Evolutionary conservation across 2,888 invertebrate species (phyloP), one percentile per base, ranked within the genome.

Genomic region (Drosophila neoperkinsi): DNA sequence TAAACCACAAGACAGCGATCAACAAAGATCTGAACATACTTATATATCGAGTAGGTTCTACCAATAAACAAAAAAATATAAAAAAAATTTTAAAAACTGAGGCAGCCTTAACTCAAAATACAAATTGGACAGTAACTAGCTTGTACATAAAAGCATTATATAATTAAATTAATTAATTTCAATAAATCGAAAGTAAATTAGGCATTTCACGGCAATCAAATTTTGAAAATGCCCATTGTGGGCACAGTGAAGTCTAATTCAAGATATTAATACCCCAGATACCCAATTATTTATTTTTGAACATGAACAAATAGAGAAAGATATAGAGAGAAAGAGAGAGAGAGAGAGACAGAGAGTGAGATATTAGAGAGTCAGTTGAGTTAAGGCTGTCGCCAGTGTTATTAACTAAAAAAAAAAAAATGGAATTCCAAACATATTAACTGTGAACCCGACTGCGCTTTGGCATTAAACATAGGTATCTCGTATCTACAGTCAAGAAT

Each of bases 391-490:
- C 52, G 38, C 31, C 41, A 28, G 50, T 59, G 60, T 36, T 65
- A 43, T 34, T 28, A 52, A 21, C 43, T 46, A 21, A 51, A 53
- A 34, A 10, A 46, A 46, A 52, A 46, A 33, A 6, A 25, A 25
- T 5, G 18, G 16, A 33, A 52, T 5, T 49, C 18, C 21, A 31
- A 52, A 49, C 30, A 33, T 31, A 57, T 38, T 31, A 49, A 64
- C 53, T 64, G 72, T 59, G 65, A 73, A 73, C 43, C 33, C 38
- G 57, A 74, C 59, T 55, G 65, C 61, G 73, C 41, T 64, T 75
- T 75, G 57, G 62, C 74, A 74, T 56, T 50, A 56, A 68, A 64
- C 43, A 59, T 74, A 73, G 50, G 31, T 51, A 63, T 60, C 46
- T 38, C 28, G 31, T 36, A 53, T 49, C 31, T 55, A 30, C 38